A percentile compares a stretch with the other conserved stretches of the same genome.
These are phyloP conservation scores for Carollia perspicillata DNA, from an alignment of 2,113 vertebrate species.

Conservation along the genomic window DNA sequence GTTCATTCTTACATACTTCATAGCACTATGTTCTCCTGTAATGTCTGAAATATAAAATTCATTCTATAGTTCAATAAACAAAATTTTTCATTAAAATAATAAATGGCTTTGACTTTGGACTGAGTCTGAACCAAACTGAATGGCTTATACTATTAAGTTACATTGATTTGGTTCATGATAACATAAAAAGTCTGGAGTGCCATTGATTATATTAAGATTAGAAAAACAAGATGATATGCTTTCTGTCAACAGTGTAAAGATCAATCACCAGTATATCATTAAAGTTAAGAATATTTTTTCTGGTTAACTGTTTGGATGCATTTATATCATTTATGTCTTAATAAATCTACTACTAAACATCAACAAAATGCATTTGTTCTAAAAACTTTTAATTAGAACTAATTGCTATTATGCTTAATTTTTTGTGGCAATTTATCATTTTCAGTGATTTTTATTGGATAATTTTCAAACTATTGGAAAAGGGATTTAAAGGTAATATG, in stretches of 20 bases:
- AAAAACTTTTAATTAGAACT: slow-evolving; percentile 31
- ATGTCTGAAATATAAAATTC: background rate
- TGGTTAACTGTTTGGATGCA: background rate
- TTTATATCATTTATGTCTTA: slow-evolving; percentile 16
- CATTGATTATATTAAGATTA: background rate
- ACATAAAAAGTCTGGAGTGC: slow-evolving; percentile 2
- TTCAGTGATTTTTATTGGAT: slow-evolving; percentile 5
- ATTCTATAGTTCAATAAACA: background rate
- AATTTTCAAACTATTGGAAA: slow-evolving; percentile 28
- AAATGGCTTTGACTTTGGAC: background rate
- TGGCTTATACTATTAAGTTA: background rate
- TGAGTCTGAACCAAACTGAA: background rate
- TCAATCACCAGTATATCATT: background rate
- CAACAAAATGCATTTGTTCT: background rate
- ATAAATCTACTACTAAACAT: background rate
- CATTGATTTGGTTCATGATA: background rate
- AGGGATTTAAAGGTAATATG: background rate
- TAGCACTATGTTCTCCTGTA: background rate
- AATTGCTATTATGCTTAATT: background rate
- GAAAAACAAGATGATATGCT: background rate
- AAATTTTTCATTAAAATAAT: slow-evolving; percentile 19
- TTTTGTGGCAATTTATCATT: slow-evolving; percentile 5
- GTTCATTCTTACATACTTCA: background rate
- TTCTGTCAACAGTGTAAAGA: background rate
- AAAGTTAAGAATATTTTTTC: background rate